These are phyloP conservation scores for Wasmannia auropunctata DNA, from an alignment of 1,140 invertebrate genomes.

Conservation along the genomic window DNA sequence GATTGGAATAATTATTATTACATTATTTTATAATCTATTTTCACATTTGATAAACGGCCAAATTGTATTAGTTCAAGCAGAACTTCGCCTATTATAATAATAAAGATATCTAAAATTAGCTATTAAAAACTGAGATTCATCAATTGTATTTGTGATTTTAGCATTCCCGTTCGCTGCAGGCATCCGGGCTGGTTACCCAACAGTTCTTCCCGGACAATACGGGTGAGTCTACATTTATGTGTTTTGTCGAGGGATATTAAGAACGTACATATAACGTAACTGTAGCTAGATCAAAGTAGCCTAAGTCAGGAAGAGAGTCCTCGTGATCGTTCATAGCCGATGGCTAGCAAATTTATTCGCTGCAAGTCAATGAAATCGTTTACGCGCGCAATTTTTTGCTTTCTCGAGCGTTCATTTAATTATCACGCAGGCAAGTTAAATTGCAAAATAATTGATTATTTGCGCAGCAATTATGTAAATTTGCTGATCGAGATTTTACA, in stretches of 20 bases:
- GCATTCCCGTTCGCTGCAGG: slow-evolving; percentile 88
- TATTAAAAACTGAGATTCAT: slow-evolving; percentile 63
- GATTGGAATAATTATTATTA: neutral
- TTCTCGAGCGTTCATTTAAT: neutral
- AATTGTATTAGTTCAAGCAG: neutral
- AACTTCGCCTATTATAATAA: neutral
- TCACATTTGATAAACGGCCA: neutral
- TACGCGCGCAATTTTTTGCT: neutral
- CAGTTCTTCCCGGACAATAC: slow-evolving; percentile 90
- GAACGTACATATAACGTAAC: slow-evolving; percentile 58
- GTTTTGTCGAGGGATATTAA: slow-evolving; percentile 64
- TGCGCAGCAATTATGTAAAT: neutral
- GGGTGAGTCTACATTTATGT: slow-evolving; percentile 87
- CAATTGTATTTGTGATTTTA: slow-evolving; percentile 80
- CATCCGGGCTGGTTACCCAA: slow-evolving; percentile 89
- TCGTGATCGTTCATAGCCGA: slow-evolving; percentile 38
- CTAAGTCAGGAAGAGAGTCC: slow-evolving; percentile 45
- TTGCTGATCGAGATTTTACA: neutral
- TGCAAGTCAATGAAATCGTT: slow-evolving; percentile 23
- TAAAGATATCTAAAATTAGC: neutral
- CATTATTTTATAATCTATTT: neutral
- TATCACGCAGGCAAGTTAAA: neutral
- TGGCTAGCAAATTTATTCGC: slow-evolving; percentile 37
- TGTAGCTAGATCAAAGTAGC: slow-evolving; percentile 48
- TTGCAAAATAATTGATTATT: neutral